A percentile compares a stretch with the other conserved stretches of the same genome.
phyloP scores from a whole-genome alignment of 2,113 vertebrate species.

The Macroglossus sobrinus region DNA sequence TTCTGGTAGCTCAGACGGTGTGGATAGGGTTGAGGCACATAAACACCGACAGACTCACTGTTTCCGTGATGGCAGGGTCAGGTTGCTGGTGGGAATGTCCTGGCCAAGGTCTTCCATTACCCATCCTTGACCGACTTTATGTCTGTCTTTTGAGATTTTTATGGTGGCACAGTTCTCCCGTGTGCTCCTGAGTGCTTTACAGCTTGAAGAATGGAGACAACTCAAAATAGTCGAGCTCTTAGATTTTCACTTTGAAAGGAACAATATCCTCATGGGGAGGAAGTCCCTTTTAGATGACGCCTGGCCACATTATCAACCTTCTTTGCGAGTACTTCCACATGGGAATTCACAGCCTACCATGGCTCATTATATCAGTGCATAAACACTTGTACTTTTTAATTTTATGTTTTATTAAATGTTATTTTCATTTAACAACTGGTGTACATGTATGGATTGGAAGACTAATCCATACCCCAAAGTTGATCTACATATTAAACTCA shows the following conservation, averaged over 20 bases:
- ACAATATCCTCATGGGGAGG: background rate
- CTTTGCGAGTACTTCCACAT: background rate
- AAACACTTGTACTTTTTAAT: background rate
- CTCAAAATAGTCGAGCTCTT: background rate
- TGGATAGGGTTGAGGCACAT: background rate
- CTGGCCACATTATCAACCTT: background rate
- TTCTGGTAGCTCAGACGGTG: background rate
- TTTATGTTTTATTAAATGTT: background rate
- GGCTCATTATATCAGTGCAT: background rate
- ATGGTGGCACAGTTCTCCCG: background rate
- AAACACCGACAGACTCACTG: background rate
- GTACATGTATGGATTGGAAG: background rate
- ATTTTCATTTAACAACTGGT: background rate
- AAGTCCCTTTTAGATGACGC: background rate
- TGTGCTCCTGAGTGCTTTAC: background rate
- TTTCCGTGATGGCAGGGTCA: conserved; percentile 4
- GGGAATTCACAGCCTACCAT: background rate
- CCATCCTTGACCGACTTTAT: background rate
- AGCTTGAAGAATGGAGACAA: background rate
- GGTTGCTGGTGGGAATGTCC: background rate
- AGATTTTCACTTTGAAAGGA: background rate
- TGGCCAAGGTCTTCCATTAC: background rate
- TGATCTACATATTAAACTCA: background rate
- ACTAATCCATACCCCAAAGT: background rate
- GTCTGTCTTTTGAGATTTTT: conserved; percentile 14